Evolutionary conservation across 2,113 vertebrate genomes (phyloP).

Genomic region (Stictonetta naevosa): DNA sequence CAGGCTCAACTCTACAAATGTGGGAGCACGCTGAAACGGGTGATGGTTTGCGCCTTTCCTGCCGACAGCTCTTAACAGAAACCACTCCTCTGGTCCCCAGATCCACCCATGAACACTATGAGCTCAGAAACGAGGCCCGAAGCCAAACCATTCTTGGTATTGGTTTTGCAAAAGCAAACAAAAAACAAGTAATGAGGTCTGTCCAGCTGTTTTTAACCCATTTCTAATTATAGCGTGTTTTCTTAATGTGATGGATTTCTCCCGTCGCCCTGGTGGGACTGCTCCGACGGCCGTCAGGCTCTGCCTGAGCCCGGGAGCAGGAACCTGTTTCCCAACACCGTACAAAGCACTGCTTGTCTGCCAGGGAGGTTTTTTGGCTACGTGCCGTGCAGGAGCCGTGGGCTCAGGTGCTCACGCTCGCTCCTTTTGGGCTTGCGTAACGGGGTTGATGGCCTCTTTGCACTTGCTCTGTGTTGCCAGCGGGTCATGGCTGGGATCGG

Average conservation of each 20-base stretch:
- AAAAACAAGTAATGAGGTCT: conserved; percentile 54
- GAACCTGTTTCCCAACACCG: neutral
- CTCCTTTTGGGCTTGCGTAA: neutral
- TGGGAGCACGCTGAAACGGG: neutral
- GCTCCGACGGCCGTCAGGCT: neutral
- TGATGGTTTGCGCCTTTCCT: conserved; percentile 23
- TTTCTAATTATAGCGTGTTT: conserved; percentile 48
- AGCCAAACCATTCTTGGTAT: conserved; percentile 61
- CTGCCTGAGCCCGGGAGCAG: neutral
- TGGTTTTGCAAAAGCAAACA: conserved; percentile 68
- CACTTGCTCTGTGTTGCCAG: no score
- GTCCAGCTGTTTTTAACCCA: conserved; percentile 35
- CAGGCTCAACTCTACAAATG: neutral
- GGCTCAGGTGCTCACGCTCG: no score
- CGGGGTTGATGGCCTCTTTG: neutral
- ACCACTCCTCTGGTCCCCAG: conserved; percentile 28
- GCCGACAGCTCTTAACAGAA: conserved; percentile 46
- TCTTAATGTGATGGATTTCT: conserved; percentile 15
- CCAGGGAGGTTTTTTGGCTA: neutral
- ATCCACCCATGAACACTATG: conserved; percentile 51
- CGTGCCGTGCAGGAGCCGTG: neutral
- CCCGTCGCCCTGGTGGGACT: neutral
- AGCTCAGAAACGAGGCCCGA: conserved; percentile 52
- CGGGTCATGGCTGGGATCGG: no score
- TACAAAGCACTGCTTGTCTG: neutral